Evolutionary conservation across 2,113 vertebrate genomes (phyloP), one percentile per base, ranked within the genome.

Genomic region (Cololabis saira): DNA sequence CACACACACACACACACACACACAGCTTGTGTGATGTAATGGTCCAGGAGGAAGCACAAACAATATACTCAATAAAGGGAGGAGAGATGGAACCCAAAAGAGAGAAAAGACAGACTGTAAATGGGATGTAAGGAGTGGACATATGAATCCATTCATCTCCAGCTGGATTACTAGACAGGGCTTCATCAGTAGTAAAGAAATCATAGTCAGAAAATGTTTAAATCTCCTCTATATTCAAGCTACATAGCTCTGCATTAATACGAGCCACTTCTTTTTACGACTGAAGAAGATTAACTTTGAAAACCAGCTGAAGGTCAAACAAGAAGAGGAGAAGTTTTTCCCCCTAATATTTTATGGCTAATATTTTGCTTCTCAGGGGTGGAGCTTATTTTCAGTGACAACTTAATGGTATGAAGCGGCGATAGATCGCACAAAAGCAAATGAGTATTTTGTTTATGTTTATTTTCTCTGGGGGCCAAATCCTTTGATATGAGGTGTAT

Each of bases 251-350:
- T 63, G 67, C 76, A 87, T 88, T 85, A 90, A 87, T 83, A 88
- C 75, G 80, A 84, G 76, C 67, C 79, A 88, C 90, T 87, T 87
- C 88, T 90, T 85, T 89, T 83, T 74, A 84, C 89, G 80, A 81
- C 73, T 91, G 81, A 87, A 83, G 86, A 85, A 78, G 68, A 85
- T 83, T 88, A 72, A 61, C 53, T 76, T 17, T 84, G 72, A 78
- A 88, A 85, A 67, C 67, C 53, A 55, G 45, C 69, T 71, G 70
- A 86, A 91, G 89, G 86, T 91, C 82, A 90, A 83, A 83, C 75
- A 44, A 85, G 79, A 79, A 77, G 43, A 85, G 80, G 77, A 61
- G 63, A 52, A 59, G 41, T 56, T 71, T 61, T 61, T 33, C 69
- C 76, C 49, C 64, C 58, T 81, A 85, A 83, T 63, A 78, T 67